Evolutionary conservation across 2,888 invertebrate species (phyloP), one percentile per base, ranked within the genome.

Genomic region (Imbricaverruca yamaguchii): DNA sequence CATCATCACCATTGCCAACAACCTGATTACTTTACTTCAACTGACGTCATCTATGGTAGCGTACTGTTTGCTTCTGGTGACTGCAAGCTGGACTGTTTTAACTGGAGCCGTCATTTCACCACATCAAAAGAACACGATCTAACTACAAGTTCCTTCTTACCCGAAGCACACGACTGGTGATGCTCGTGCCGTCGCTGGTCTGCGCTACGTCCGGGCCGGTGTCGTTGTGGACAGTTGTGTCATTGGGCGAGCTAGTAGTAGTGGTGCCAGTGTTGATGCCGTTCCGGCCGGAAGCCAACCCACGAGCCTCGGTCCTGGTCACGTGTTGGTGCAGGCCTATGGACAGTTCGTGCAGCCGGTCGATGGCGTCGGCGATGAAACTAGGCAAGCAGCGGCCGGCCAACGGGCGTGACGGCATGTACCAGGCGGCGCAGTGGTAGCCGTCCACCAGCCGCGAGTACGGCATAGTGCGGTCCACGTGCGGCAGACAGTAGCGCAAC

Each of bases 391-490:
- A 74, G 74, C 74, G 74, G 15, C 55, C 21, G 53, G 53, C 53
- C 53, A 74, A 55, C 55, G 74, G 74, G 21, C 21, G 6, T 10
- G 74, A 74, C 21, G 11, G 55, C 18, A 55, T 21, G 74, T 74
- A 74, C 74, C 74, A 74, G 21, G 74, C 12, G 9, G 74, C 55
- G 55, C 74, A 74, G 74, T 74, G 74, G 55, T 74, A 74, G 55
- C 74, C 74, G 74, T 74, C 74, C 53, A 21, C 74, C 18, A 74
- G 74, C 21, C 55, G 74, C 8, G 10, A 23, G 55, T 74, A 74
- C 55, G 74, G 9, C 74, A 74, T 18, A 10, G 53, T 74, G 13
- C 10, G 18, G 55, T 74, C 21, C 21, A 55, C 55, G 11, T 21
- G 10, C 7, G 74, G 74, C 18, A 74, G 74, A 10, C 74, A 74